Conservation (phyloP, 2,797 vertebrate species). For the Helostoma temminkii region DNA sequence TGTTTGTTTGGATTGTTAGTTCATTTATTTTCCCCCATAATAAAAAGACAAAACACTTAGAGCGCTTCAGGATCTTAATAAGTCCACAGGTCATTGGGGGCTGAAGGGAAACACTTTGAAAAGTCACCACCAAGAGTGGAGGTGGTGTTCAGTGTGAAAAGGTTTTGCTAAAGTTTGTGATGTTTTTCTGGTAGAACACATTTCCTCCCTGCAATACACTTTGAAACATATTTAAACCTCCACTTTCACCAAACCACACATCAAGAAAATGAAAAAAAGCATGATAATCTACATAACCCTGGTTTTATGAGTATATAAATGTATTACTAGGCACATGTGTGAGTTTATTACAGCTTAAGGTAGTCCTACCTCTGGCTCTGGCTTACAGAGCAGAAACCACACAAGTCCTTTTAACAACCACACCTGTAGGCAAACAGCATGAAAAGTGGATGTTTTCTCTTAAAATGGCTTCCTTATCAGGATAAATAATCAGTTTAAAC, state of each 20-base stretch:
- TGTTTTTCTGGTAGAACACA: slow-evolving; percentile 28
- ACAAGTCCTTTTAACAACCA: slow-evolving; percentile 6
- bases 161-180: slow-evolving; percentile 3
- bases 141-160: background rate
- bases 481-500: background rate
- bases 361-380: background rate
- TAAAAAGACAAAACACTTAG: slow-evolving; percentile 30
- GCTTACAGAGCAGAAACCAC: slow-evolving; percentile 28
- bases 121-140: slow-evolving; percentile 19
- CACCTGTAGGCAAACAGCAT: slow-evolving; percentile 27
- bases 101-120: slow-evolving; percentile 18
- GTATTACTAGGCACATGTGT: slow-evolving; percentile 14
- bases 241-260: background rate
- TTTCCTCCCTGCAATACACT: slow-evolving; percentile 19
- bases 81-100: background rate
- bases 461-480: background rate
- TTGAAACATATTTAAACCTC: background rate
- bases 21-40: slow-evolving; percentile 45
- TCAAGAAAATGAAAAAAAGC: background rate
- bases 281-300: background rate
- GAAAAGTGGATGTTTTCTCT: slow-evolving; percentile 10
- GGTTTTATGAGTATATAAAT: background rate
- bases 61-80: slow-evolving; percentile 15
- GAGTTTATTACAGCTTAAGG: slow-evolving; percentile 15
- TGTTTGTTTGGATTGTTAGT: slow-evolving; percentile 42